Evolutionary conservation across 2,113 vertebrate species (phyloP), one percentile per base, ranked within the genome.

Genomic region (Tupaia chinensis): DNA sequence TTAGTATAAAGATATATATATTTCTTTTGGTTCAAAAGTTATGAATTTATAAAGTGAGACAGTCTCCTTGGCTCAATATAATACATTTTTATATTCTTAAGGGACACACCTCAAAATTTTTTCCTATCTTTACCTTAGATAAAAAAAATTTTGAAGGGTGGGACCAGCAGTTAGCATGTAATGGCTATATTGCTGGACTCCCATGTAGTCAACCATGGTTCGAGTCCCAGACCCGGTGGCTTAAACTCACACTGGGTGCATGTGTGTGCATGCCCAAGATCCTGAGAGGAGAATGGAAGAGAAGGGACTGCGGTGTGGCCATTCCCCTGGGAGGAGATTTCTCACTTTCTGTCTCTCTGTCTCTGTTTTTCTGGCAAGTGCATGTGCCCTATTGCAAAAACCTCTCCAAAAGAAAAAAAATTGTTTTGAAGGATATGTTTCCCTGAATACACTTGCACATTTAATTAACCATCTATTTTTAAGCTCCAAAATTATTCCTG

Each of bases 401-500:
- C 44, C 44, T 44, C 44, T 44, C 44, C 44, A 44, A 44, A 44
- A 44, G 5, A n/a, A 12, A 53, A 58, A 74, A 17, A 32, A 7
- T 56, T 58, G 60, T 92, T 82, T 87, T 61, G 5, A 79, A 91
- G 85, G 61, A 68, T 14, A 11, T 85, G 69, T 60, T 86, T 66
- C 79, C 34, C n/a, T 84, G 22, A 94, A 81, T 23, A 84, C 9
- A 65, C 19, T 81, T 15, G 60, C 11, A 76, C 10, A 91, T 79
- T 29, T 66, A 83, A 74, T 82, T 68, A 94, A 73, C 25, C 69
- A 61, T 6, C 6, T 82, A 65, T 23, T 68, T 68, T 73, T 66
- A 85, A 61, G 63, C 44, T 84, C 94, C 90, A 82, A 74, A 56
- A 93, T 81, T 93, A 58, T 85, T 63, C 74, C 44, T 88, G 56